A percentile compares a stretch with the other conserved stretches of the same genome.
Conservation (phyloP, 2,888 invertebrate species). For the Caenorhabditis panamensis region DNA sequence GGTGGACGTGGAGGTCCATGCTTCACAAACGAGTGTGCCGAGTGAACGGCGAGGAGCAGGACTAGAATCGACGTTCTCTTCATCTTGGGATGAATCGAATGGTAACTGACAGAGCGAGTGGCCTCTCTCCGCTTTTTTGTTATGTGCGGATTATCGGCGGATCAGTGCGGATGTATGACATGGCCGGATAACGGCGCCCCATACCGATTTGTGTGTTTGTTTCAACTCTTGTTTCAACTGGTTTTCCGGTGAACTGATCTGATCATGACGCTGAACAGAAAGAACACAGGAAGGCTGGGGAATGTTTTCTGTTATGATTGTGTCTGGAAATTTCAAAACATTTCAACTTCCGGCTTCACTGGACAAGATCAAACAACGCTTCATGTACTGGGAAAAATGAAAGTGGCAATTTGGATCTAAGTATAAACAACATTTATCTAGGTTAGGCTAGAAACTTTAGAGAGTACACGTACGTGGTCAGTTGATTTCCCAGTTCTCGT, state of each 20-base stretch:
- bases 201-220: not conserved
- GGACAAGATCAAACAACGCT: no score
- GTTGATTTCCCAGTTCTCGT: not conserved
- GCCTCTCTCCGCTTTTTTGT: conserved; percentile 8
- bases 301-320: no score
- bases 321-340: no score
- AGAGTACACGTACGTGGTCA: not conserved
- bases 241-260: not conserved
- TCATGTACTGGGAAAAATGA: no score
- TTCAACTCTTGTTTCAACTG: not conserved
- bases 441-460: not conserved
- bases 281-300: no score
- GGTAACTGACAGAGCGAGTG: conserved; percentile 7
- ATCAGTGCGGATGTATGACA: conserved; percentile 54
- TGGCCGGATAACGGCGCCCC: conserved; percentile 30
- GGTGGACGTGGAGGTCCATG: conserved; percentile 34
- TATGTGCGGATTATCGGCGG: conserved; percentile 45
- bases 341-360: no score
- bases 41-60: conserved; percentile 24
- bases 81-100: conserved; percentile 17
- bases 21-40: conserved; percentile 22
- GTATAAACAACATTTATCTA: no score
- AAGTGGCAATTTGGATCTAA: no score
- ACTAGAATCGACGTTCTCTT: conserved; percentile 36
- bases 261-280: no score